Percentiles rank a stretch among this genome's conserved stretches.
Conservation (phyloP, 2,113 vertebrate species). For the Panurus biarmicus region DNA sequence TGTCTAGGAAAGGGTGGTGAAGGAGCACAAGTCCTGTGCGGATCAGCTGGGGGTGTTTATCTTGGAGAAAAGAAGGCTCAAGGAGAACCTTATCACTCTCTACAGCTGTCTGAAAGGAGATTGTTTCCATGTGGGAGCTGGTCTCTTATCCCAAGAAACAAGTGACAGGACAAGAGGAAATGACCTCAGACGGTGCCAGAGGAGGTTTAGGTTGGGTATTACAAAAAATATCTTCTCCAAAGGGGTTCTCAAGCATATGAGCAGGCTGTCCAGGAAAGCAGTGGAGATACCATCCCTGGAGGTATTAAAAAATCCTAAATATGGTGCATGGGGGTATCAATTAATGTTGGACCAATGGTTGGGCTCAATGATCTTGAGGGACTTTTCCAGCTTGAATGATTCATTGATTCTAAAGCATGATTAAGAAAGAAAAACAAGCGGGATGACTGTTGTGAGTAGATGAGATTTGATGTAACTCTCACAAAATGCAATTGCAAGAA, state of each 20-base stretch:
- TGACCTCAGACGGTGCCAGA: neutral
- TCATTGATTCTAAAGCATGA: neutral
- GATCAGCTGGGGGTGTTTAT: neutral
- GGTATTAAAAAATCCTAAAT: neutral
- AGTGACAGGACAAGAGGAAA: neutral
- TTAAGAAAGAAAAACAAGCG: neutral
- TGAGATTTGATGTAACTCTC: neutral
- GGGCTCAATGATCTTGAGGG: neutral
- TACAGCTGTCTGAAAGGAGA: neutral
- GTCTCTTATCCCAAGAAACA: neutral
- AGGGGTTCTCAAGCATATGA: fast-evolving
- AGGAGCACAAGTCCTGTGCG: neutral
- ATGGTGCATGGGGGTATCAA: neutral
- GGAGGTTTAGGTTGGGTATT: neutral
- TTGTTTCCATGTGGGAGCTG: no score
- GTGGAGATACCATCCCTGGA: neutral
- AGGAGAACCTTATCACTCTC: neutral
- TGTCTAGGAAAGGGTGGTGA: neutral
- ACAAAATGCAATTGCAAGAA: neutral
- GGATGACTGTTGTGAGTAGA: neutral
- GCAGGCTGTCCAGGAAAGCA: neutral
- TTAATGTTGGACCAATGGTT: neutral
- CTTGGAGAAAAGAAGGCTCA: neutral
- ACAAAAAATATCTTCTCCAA: neutral
- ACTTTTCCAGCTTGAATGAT: neutral